phyloP scores from a whole-genome alignment of 2,888 invertebrate species.

The Sarcophaga rosellei region DNA sequence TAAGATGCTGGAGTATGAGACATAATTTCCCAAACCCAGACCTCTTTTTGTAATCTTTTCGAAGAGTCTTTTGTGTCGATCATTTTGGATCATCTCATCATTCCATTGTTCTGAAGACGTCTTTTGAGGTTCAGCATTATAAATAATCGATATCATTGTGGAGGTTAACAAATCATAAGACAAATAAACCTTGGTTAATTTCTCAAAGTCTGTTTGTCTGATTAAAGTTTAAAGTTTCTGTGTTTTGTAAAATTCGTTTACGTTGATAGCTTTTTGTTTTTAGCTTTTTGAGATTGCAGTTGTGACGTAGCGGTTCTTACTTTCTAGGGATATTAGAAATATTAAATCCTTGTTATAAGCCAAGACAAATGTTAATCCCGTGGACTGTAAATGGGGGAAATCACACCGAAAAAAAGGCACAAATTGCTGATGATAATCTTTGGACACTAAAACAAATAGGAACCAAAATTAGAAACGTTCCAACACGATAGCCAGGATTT shows the following conservation, averaged over 20 bases:
- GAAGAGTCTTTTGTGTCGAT: constrained; percentile 81
- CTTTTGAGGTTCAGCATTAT: constrained; percentile 47
- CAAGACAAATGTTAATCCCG: no score
- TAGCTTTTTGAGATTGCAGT: constrained; percentile 18
- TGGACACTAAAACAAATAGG: no score
- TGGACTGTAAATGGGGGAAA: no score
- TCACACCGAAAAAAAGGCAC: no score
- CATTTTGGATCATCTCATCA: constrained; percentile 52
- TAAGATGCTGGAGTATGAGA: constrained; percentile 75
- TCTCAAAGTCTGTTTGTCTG: constrained; percentile 82
- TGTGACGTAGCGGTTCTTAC: constrained; percentile 54
- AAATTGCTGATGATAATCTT: no score
- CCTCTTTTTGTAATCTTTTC: constrained; percentile 83
- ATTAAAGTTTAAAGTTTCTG: constrained; percentile 82
- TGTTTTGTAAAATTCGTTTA: constrained; percentile 82
- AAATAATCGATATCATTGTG: constrained; percentile 75
- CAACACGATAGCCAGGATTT: no score
- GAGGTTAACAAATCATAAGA: constrained; percentile 70
- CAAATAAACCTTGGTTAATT: constrained; percentile 78
- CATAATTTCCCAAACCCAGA: constrained; percentile 82
- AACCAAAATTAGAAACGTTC: no score
- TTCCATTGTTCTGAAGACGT: constrained; percentile 26
- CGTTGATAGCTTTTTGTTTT: constrained; percentile 81
- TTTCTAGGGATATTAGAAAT: constrained; percentile 42
- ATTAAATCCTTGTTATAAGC: no score